Base-by-base conservation (phyloP, 2,113 vertebrate species). In the Coregonus clupeaformis region DNA sequence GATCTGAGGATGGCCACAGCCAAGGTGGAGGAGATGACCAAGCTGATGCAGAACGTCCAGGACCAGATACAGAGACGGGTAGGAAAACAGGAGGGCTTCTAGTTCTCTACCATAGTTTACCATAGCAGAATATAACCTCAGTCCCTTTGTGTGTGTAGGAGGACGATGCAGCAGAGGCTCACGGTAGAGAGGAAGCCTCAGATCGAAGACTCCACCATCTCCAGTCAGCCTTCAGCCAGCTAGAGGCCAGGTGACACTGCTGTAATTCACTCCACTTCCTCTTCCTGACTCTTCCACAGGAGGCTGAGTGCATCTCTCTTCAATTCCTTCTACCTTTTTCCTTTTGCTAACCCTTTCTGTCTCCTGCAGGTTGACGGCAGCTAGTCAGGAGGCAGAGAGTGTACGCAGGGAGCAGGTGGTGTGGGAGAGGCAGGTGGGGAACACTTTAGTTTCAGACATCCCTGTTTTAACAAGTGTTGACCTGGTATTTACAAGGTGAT, bases 1-100 rank as follows among this genome's bases (percentile, higher is more conserved):
- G 94, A 98, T 68, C 84, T 93, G 72, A 93, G 94, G 84, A 88
- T 86, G 16, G 93, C 96, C 83, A 90, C 88, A 29, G 84, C 89
- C 27, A 97, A 95, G 83, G 91, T 94, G 79, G 94, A 95, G 69
- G 96, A 97, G 89, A 93, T 96, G 91, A 94, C 88, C 57, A 93
- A 86, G 73, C 55, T 94, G 69, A 76, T 91, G 36, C 92, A 96
- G 85, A 92, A 77, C 49, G 80, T 96, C 78, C 94, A 95, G 82
- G 90, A 85, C n/a, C 93, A 96, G 12, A 77, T 96, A 77, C 90
- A 94, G 69, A 95, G 91, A 87, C 92, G 90, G 94, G 97, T 98
- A 91, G 76, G 87, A n/a, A 36, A 22, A 45, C n/a, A 25, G 7
- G 1, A 1, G 57, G 1, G 11, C 30, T 42, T 20, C 3, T 70